A percentile compares a stretch with the other conserved stretches of the same genome.
phyloP scores from a whole-genome alignment of 2,888 invertebrate genomes.

The Melinaea marsaeus region DNA sequence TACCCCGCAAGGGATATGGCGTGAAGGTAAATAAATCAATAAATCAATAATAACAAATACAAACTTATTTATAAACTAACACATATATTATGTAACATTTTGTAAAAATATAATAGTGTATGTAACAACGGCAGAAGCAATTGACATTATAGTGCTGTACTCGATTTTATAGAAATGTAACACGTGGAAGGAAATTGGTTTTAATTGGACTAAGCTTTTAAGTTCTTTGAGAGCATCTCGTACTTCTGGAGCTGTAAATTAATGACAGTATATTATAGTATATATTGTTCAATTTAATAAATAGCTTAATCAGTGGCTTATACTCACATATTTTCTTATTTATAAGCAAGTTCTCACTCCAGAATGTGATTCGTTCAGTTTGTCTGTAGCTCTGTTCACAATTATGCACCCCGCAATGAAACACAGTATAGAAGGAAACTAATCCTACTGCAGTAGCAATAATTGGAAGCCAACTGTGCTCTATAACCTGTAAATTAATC shows the following conservation, averaged over 20 bases:
- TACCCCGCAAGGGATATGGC: too few relatives aligned
- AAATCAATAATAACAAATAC: too few relatives aligned
- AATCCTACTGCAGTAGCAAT: conserved; percentile 20
- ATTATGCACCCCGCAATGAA: conserved; percentile 16
- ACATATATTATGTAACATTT: conserved; percentile 32
- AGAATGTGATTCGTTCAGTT: conserved; percentile 17
- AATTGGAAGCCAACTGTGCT: conserved; percentile 9
- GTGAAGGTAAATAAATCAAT: too few relatives aligned
- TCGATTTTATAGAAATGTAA: conserved; percentile 52
- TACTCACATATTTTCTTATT: conserved; percentile 24
- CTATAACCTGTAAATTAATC: neutral
- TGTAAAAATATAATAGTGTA: conserved; percentile 63
- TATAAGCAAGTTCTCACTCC: conserved; percentile 21
- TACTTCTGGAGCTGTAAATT: conserved; percentile 41
- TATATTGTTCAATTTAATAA: neutral
- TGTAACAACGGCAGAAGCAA: conserved; percentile 55
- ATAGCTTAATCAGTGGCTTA: neutral
- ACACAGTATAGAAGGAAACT: neutral
- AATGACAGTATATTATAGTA: neutral
- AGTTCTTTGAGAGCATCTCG: conserved; percentile 41
- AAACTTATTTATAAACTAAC: too few relatives aligned
- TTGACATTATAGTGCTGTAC: conserved; percentile 49
- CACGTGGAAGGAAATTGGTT: conserved; percentile 52
- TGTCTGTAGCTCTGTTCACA: conserved; percentile 26
- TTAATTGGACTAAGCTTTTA: conserved; percentile 42